Percentiles rank a stretch among this genome's conserved stretches.
phyloP scores from a whole-genome alignment of 2,888 invertebrate species.

The Drosophila tripunctata region DNA sequence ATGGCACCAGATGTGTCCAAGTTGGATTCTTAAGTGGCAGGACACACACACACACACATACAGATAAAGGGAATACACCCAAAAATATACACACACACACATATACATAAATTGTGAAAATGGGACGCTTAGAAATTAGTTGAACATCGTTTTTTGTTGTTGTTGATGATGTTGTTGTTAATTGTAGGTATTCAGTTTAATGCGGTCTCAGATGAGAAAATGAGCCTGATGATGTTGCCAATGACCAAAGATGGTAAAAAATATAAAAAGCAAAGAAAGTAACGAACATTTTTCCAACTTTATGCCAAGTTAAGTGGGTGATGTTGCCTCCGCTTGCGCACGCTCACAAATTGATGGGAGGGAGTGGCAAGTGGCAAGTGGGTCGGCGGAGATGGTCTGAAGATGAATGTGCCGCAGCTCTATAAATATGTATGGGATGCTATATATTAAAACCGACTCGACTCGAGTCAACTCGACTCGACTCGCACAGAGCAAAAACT shows the following conservation, averaged over 20 bases:
- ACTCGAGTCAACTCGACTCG: constrained; percentile 36
- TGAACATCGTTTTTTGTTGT: constrained; percentile 15
- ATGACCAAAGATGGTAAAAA: constrained; percentile 33
- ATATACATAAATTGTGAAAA: constrained; percentile 3
- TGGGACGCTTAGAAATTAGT: constrained; percentile 60
- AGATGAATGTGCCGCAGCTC: constrained; percentile 81
- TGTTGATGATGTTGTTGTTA: no score
- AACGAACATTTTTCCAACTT: constrained; percentile 62
- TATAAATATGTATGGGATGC: constrained; percentile 81
- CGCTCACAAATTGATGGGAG: constrained; percentile 19
- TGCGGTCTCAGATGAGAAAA: constrained; percentile 43
- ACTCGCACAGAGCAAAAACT: constrained; percentile 78
- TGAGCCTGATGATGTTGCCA: constrained; percentile 63
- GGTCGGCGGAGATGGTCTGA: constrained; percentile 47
- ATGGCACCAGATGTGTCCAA: constrained; percentile 68
- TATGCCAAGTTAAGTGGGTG: constrained; percentile 78
- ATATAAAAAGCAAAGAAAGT: constrained; percentile 33
- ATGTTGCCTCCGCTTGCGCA: constrained; percentile 43
- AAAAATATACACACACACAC: background rate
- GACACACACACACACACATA: constrained; percentile 24
- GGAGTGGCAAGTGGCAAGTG: constrained; percentile 11
- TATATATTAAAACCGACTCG: constrained; percentile 81
- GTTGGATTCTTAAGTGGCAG: constrained; percentile 60
- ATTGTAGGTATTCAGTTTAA: constrained; percentile 56
- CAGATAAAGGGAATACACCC: background rate